Evolutionary conservation across 2,888 invertebrate species (phyloP), one percentile per base, ranked within the genome.

Genomic region (Bellardia bayeri): DNA sequence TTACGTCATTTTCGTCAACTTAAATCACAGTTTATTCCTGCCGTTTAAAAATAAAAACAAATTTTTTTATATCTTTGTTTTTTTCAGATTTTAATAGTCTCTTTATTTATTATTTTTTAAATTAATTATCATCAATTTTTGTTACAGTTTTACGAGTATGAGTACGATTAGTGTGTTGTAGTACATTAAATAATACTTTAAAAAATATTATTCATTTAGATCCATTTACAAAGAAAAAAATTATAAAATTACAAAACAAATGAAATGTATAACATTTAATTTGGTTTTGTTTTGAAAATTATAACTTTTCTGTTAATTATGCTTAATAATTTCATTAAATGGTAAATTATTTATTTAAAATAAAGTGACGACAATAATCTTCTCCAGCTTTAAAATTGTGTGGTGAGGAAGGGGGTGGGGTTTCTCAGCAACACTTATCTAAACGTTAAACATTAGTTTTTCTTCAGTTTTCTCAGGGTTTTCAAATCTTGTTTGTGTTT

Each of bases 251-350:
- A 69, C 58, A 75, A 63, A 82, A 11, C 78, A 78, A 86, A 72
- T 78, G 51, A 82, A 85, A 86, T 82, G 72, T 86, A 68, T 78
- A 74, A 82, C 78, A 82, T 79, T 66, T 79, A 54, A 71, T 61
- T 69, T 79, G n/a, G 33, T 23, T n/a, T 3, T 13, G 30, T 6
- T 61, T 68, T 64, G 8, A 63, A 80, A 68, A 45, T 64, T 40
- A 66, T 71, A 66, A 74, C 58, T 58, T 16, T 66, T 56, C 2
- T 33, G 3, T 33, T 69, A 8, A 16, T 33, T 45, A 45, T 14
- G n/a, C 11, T 82, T 82, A 58, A 56, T 33, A 23, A 45, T 56
- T 33, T 51, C 5, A 42, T 40, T 40, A 37, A 37, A 33, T 33
- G 13, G 30, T 61, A 8, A 23, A 45, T 58, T 14, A 23, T 45